Evolutionary conservation across 1,140 invertebrate species (phyloP).

Genomic region (Cydia amplana): DNA sequence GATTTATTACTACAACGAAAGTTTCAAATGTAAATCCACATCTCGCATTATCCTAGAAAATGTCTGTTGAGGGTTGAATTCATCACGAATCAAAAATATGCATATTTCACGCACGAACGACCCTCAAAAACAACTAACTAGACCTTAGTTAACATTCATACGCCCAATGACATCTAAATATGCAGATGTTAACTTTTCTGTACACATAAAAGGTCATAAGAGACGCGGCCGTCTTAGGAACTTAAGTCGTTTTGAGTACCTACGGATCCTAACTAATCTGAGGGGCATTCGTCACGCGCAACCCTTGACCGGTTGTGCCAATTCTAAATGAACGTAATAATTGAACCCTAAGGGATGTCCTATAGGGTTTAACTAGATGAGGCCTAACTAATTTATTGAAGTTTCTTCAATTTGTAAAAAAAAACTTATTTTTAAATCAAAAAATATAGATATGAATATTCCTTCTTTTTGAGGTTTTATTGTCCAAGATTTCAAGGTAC

Average conservation of each 20-base stretch:
- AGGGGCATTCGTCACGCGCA: slow-evolving; percentile 54
- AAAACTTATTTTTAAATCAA: not conserved
- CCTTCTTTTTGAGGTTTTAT: no score
- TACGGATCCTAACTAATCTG: slow-evolving; percentile 55
- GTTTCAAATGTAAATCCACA: no score
- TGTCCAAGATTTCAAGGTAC: no score
- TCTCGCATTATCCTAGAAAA: not conserved
- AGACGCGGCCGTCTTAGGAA: not conserved
- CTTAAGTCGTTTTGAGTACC: not conserved
- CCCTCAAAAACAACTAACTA: slow-evolving; percentile 21
- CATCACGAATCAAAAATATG: not conserved
- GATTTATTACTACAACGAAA: no score
- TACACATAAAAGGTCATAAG: not conserved
- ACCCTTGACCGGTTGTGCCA: slow-evolving; percentile 62
- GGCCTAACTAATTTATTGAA: not conserved
- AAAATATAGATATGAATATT: not conserved
- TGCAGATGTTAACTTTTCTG: slow-evolving; percentile 40
- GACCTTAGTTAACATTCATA: slow-evolving; percentile 27
- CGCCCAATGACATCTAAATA: slow-evolving; percentile 29
- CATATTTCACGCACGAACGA: slow-evolving; percentile 6
- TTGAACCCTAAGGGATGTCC: slow-evolving; percentile 45
- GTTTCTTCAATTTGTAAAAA: not conserved
- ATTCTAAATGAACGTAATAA: slow-evolving; percentile 78
- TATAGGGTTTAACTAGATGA: slow-evolving; percentile 3
- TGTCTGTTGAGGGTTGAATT: not conserved